A percentile compares a stretch with the other conserved stretches of the same genome.
Conservation (phyloP, 1,140 invertebrate species). For the Dendrolimus kikuchii region DNA sequence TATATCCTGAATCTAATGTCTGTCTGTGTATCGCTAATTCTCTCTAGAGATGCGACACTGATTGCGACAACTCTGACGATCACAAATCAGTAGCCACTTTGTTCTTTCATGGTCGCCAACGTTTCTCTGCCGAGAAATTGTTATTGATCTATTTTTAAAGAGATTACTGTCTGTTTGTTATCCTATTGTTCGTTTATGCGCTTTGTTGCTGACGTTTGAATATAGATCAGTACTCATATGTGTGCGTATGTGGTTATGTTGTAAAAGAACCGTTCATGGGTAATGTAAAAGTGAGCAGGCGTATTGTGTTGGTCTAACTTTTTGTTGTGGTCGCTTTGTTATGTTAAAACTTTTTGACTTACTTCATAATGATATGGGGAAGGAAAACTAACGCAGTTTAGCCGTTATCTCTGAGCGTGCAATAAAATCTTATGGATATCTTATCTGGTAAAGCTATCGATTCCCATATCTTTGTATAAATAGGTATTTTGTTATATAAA, state of each 20-base stretch:
- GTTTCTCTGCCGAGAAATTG: constrained; percentile 37
- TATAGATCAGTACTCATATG: constrained; percentile 12
- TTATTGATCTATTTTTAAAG: constrained; percentile 56
- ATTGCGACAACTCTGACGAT: constrained; percentile 36
- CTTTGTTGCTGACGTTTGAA: constrained; percentile 24
- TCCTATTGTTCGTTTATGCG: constrained; percentile 37
- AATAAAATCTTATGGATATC: too few relatives aligned
- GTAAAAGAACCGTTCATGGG: constrained; percentile 31
- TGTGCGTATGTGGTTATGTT: constrained; percentile 1
- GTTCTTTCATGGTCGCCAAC: constrained; percentile 53
- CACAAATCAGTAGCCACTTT: constrained; percentile 65
- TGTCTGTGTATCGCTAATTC: constrained; percentile 39
- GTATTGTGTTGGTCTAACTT: constrained; percentile 34
- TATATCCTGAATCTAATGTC: constrained; percentile 25
- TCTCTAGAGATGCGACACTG: constrained; percentile 50
- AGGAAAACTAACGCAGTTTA: too few relatives aligned
- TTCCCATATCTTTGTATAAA: too few relatives aligned
- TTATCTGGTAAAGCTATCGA: too few relatives aligned
- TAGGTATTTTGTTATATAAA: too few relatives aligned
- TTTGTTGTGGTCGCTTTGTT: constrained; percentile 33
- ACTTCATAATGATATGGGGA: too few relatives aligned
- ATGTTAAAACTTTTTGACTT: constrained; percentile 7
- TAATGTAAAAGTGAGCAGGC: constrained; percentile 32
- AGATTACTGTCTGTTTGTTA: constrained; percentile 45
- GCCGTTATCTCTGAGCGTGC: too few relatives aligned